Percentiles rank a stretch among this genome's conserved stretches.
phyloP scores from a whole-genome alignment of 2,797 vertebrate species.

The Lutjanus campechanus region DNA sequence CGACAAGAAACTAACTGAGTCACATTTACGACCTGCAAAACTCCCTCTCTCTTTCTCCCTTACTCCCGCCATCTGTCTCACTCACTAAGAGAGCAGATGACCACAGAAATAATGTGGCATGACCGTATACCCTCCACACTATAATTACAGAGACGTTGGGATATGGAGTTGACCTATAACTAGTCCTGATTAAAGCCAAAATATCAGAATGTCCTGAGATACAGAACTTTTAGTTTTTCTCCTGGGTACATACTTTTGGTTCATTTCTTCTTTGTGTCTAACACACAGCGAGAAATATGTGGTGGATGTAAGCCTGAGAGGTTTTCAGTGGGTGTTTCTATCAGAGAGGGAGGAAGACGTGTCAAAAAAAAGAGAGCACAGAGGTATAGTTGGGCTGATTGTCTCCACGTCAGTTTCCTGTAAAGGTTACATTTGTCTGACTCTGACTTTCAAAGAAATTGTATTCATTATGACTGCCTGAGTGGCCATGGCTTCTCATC shows the following conservation, averaged over 20 bases:
- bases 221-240: slow-evolving; percentile 7
- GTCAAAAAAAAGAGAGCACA: neutral
- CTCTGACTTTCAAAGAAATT: slow-evolving; percentile 26
- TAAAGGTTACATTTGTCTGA: slow-evolving; percentile 33
- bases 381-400: slow-evolving; percentile 10
- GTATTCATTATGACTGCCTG: slow-evolving; percentile 19
- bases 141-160: slow-evolving; percentile 46
- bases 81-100: slow-evolving; percentile 31
- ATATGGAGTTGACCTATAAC: slow-evolving; percentile 47
- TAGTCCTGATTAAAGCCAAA: slow-evolving; percentile 38
- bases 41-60: slow-evolving; percentile 4
- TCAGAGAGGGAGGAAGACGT: neutral
- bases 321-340: slow-evolving; percentile 3
- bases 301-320: neutral
- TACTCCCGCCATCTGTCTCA: slow-evolving; percentile 11
- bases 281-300: neutral
- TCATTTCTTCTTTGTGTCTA: neutral
- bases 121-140: neutral
- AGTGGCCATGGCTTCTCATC: slow-evolving; percentile 21
- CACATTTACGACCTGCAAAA: slow-evolving; percentile 35
- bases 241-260: neutral
- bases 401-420: slow-evolving; percentile 13
- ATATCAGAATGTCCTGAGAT: slow-evolving; percentile 7
- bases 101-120: slow-evolving; percentile 31
- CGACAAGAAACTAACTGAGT: slow-evolving; percentile 23